Conservation (phyloP, 2,113 vertebrate species). For the Candoia aspera region DNA sequence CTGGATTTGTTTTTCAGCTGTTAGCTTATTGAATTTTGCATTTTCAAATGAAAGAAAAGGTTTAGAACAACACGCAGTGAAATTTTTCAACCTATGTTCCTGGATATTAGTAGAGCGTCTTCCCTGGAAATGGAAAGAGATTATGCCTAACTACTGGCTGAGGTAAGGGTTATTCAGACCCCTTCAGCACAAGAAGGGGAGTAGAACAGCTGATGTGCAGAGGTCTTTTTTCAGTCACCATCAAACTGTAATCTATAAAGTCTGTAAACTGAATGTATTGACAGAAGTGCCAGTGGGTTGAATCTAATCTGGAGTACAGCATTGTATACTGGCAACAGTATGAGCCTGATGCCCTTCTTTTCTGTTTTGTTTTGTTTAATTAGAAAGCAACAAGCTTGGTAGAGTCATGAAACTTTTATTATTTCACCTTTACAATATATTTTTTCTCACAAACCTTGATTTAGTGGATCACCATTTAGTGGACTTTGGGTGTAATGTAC, state of each 20-base stretch:
- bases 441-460: neutral
- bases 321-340: neutral
- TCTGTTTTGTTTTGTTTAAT: neutral
- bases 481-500: neutral
- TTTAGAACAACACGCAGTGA: slow-evolving; percentile 43
- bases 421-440: neutral
- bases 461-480: neutral
- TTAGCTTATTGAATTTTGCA: slow-evolving; percentile 43
- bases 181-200: neutral
- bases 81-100: neutral
- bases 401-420: neutral
- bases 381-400: neutral
- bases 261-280: neutral
- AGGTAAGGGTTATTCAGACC: neutral
- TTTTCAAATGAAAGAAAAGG: slow-evolving; percentile 54
- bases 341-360: neutral
- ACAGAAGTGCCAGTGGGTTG: neutral
- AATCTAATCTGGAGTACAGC: neutral
- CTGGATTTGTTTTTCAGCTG: slow-evolving; percentile 56
- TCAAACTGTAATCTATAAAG: neutral
- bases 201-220: neutral
- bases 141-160: slow-evolving; percentile 31
- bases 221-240: no score
- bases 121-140: neutral
- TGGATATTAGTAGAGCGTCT: neutral